phyloP scores from a whole-genome alignment of 2,888 invertebrate species.

The Rhodophaea formosa region DNA sequence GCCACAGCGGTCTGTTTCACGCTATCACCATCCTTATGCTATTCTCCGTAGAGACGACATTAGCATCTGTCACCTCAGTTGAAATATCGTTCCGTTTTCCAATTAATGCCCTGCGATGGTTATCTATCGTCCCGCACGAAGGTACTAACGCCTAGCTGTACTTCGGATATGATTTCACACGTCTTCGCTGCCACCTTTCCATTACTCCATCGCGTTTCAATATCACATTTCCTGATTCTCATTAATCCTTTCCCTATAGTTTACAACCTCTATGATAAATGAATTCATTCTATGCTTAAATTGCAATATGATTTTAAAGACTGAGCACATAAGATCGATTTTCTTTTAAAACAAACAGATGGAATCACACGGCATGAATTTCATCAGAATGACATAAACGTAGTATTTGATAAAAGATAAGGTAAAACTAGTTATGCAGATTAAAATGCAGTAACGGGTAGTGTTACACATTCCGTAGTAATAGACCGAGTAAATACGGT shows the following conservation, averaged over 20 bases:
- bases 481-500: conserved; percentile 4
- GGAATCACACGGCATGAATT: conserved; percentile 15
- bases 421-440: conserved; percentile 11
- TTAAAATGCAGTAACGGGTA: conserved; percentile 12
- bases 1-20: conserved; percentile 27
- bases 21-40: conserved; percentile 20
- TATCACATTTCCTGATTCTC: conserved; percentile 16
- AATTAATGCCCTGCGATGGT: conserved; percentile 26
- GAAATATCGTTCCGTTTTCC: conserved; percentile 21
- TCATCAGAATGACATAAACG: conserved; percentile 22
- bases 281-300: neutral
- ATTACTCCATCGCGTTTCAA: conserved; percentile 15
- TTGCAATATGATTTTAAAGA: neutral
- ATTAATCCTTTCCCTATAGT: neutral
- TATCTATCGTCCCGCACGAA: conserved; percentile 22
- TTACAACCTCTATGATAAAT: conserved; percentile 1
- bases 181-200: conserved; percentile 16
- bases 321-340: neutral
- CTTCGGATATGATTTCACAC: conserved; percentile 14
- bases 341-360: neutral
- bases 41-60: conserved; percentile 17
- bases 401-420: conserved; percentile 22
- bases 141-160: conserved; percentile 16
- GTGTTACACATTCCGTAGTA: conserved; percentile 10
- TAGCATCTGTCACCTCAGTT: conserved; percentile 16